A percentile compares a stretch with the other conserved stretches of the same genome.
Evolutionary conservation across 92 coral and sea anemone genomes (phyloP).

Genomic region (Palythoa grandis): DNA sequence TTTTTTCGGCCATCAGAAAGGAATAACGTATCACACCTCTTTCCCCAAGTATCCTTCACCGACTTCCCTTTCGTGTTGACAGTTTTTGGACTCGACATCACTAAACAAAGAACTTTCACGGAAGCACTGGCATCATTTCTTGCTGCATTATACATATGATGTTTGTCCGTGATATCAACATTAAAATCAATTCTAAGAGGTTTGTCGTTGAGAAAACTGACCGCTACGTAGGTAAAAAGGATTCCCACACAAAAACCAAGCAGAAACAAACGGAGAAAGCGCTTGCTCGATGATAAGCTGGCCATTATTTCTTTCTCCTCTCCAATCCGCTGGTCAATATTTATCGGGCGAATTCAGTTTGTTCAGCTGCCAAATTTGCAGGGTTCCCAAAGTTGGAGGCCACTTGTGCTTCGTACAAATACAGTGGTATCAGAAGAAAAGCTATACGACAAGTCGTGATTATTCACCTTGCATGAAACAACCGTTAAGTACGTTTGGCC

Average conservation of each 20-base stretch:
- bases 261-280: not conserved
- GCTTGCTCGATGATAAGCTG: not conserved
- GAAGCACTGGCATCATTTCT: slow-evolving; percentile 4
- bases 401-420: too few relatives aligned
- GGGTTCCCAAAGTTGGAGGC: too few relatives aligned
- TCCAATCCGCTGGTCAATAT: too few relatives aligned
- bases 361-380: too few relatives aligned
- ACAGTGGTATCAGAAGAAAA: too few relatives aligned
- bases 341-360: too few relatives aligned
- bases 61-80: slow-evolving; percentile 78
- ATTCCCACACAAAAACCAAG: slow-evolving; percentile 24
- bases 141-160: slow-evolving; percentile 49
- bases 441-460: too few relatives aligned
- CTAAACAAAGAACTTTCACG: slow-evolving; percentile 82
- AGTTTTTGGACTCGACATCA: slow-evolving; percentile 78
- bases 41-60: slow-evolving; percentile 63
- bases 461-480: too few relatives aligned
- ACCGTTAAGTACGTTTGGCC: too few relatives aligned
- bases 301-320: not conserved
- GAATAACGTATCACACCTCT: slow-evolving; percentile 49
- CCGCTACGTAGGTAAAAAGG: slow-evolving; percentile 7
- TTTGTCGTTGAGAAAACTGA: not conserved
- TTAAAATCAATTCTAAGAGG: slow-evolving; percentile 53
- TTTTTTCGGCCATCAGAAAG: slow-evolving; percentile 13
- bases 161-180: slow-evolving; percentile 74